phyloP scores from a whole-genome alignment of 2,797 vertebrate species.

The Rallus crepitans region DNA sequence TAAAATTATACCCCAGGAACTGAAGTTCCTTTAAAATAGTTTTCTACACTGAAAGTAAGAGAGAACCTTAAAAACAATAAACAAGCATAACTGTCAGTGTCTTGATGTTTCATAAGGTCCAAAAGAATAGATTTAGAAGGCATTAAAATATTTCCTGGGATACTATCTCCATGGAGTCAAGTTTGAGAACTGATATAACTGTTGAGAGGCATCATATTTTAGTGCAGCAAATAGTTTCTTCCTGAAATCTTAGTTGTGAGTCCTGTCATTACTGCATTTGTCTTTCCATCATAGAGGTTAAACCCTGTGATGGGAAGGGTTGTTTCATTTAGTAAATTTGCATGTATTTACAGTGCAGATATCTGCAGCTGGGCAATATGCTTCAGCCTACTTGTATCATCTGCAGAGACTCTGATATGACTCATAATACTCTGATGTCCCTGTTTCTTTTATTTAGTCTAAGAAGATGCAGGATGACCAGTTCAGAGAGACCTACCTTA shows the following conservation, averaged over 20 bases:
- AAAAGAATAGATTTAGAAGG: not conserved
- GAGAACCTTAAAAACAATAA: not conserved
- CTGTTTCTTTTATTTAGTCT: not conserved
- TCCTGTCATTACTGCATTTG: not conserved
- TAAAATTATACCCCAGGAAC: not conserved
- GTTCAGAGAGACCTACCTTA: not conserved
- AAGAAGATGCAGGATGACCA: not conserved
- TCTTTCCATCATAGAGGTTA: not conserved
- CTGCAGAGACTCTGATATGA: accelerated
- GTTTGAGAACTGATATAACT: not conserved
- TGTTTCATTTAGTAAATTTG: not conserved
- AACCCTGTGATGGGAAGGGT: not conserved
- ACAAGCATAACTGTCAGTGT: not conserved
- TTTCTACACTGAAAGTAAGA: not conserved
- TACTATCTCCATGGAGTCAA: not conserved
- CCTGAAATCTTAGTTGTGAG: not conserved
- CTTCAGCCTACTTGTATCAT: not conserved
- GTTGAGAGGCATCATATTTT: not conserved
- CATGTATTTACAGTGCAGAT: not conserved
- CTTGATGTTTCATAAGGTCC: not conserved
- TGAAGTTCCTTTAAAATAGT: not conserved
- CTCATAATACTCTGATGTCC: not conserved
- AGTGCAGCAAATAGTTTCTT: not conserved
- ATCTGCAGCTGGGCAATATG: not conserved
- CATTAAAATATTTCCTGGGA: not conserved